Conservation (phyloP, 1,140 invertebrate genomes). For the Frieseomelitta varia region DNA sequence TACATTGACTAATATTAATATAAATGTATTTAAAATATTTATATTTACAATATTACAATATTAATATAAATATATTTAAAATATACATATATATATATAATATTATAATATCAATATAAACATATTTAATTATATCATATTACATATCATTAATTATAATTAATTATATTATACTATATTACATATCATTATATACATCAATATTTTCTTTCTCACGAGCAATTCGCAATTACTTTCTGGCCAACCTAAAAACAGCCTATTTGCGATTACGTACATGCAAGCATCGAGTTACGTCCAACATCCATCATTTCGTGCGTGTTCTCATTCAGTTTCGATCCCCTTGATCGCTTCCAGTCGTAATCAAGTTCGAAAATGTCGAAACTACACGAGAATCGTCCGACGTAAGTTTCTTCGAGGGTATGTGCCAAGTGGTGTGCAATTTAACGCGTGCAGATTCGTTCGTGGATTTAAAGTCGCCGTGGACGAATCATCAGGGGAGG, state of each 20-base stretch:
- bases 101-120: too few relatives aligned
- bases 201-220: too few relatives aligned
- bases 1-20: too few relatives aligned
- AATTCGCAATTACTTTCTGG: too few relatives aligned
- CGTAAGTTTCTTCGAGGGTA: slow-evolving; percentile 39
- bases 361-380: slow-evolving; percentile 29
- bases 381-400: not conserved
- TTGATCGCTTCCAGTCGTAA: slow-evolving; percentile 8
- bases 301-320: slow-evolving; percentile 50
- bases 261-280: not conserved
- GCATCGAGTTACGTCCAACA: slow-evolving; percentile 33
- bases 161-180: too few relatives aligned
- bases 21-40: too few relatives aligned
- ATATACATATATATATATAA: too few relatives aligned
- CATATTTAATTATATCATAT: too few relatives aligned
- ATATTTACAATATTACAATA: too few relatives aligned
- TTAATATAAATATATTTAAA: too few relatives aligned
- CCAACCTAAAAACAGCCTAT: not conserved
- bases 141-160: too few relatives aligned
- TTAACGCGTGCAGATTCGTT: not conserved
- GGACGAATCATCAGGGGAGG: slow-evolving; percentile 5
- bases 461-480: not conserved
- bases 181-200: too few relatives aligned
- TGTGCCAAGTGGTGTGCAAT: slow-evolving; percentile 40
- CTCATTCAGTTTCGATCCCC: not conserved